Conservation (phyloP, 2,113 vertebrate species). For the Tamias sibiricus region DNA sequence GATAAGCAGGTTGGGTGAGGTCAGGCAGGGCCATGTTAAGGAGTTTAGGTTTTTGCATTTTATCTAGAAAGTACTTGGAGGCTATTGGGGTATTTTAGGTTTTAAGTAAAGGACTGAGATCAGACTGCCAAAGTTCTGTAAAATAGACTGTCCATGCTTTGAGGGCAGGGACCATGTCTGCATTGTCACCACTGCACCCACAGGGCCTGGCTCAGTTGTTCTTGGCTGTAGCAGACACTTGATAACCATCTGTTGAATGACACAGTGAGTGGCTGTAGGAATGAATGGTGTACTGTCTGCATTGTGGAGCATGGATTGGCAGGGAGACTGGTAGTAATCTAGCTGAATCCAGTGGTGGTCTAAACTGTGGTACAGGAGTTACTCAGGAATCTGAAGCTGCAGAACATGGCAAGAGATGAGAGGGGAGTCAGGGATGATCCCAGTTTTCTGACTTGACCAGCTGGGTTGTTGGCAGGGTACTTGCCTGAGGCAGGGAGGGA, state of each 20-base stretch:
- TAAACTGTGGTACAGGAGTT: background rate
- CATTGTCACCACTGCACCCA: background rate
- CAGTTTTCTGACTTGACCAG: background rate
- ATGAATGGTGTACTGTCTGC: background rate
- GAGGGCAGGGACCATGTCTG: background rate
- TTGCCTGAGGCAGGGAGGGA: background rate
- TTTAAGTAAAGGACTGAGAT: background rate
- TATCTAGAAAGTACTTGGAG: constrained; percentile 18
- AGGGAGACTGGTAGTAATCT: background rate
- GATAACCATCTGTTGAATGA: background rate
- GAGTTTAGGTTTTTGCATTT: background rate
- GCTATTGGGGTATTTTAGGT: background rate
- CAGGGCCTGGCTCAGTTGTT: background rate
- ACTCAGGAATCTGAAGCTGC: background rate
- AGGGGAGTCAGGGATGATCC: background rate
- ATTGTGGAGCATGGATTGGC: background rate
- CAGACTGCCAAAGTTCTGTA: background rate
- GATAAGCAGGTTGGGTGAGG: background rate
- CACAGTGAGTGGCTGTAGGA: background rate
- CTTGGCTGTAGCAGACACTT: background rate
- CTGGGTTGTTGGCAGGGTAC: background rate
- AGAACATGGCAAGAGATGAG: background rate
- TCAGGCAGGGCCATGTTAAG: background rate
- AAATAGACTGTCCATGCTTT: background rate
- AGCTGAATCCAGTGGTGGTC: background rate